Percentiles rank a stretch among this genome's conserved stretches.
Conservation (phyloP, 2,888 invertebrate species). For the Entomobrya multifasciata region DNA sequence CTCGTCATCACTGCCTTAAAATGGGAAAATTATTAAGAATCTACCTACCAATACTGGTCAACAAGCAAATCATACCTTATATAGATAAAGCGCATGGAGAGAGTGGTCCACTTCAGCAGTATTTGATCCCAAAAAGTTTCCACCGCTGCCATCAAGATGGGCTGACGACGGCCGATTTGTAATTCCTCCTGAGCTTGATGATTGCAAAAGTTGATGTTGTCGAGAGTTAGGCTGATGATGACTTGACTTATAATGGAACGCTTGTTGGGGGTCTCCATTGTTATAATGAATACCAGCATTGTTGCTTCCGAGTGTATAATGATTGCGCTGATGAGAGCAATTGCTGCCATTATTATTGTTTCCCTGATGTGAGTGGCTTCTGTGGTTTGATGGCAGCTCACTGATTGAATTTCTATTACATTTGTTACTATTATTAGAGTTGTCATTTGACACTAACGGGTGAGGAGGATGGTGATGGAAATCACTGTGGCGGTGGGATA, state of each 20-base stretch:
- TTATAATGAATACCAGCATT: constrained; percentile 49
- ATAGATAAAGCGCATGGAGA: constrained; percentile 75
- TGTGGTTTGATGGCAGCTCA: constrained; percentile 20
- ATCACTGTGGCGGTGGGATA: constrained; percentile 43
- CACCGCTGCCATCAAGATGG: constrained; percentile 6
- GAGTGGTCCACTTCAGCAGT: constrained; percentile 75
- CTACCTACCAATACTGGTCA: not conserved
- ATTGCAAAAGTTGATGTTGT: constrained; percentile 46
- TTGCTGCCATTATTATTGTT: constrained; percentile 50
- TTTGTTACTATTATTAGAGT: constrained; percentile 29
- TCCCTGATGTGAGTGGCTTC: constrained; percentile 15
- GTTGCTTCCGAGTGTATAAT: constrained; percentile 52
- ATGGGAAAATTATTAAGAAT: not conserved
- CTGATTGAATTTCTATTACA: constrained; percentile 52
- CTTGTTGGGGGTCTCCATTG: constrained; percentile 64
- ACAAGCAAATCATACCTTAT: constrained; percentile 71
- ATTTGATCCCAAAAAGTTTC: constrained; percentile 52
- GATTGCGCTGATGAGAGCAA: constrained; percentile 53
- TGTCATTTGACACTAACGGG: constrained; percentile 34
- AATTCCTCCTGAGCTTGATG: constrained; percentile 20
- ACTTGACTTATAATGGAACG: constrained; percentile 54
- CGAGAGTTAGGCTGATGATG: constrained; percentile 33
- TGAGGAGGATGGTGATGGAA: constrained; percentile 8
- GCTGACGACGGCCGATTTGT: constrained; percentile 18
- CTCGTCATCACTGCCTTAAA: constrained; percentile 14